Evolutionary conservation across 2,797 vertebrate species (phyloP).

Genomic region (Acipenser oxyrinchus): DNA sequence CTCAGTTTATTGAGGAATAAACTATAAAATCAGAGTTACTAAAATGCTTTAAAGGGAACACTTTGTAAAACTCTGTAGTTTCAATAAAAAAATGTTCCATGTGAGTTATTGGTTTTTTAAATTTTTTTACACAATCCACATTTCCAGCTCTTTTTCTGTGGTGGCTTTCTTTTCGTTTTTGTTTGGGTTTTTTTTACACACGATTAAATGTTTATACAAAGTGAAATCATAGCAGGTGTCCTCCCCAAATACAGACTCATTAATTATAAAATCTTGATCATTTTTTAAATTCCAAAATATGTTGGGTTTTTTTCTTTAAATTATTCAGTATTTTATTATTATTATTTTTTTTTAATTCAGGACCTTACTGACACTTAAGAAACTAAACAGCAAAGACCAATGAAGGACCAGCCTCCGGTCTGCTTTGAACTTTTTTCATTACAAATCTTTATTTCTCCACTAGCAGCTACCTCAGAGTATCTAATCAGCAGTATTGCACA

Average conservation of each 20-base stretch:
- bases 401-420: slow-evolving; percentile 68
- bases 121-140: slow-evolving; percentile 54
- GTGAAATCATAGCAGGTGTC: slow-evolving; percentile 53
- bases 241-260: slow-evolving; percentile 50
- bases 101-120: slow-evolving; percentile 25
- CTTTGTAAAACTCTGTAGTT: slow-evolving; percentile 63
- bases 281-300: slow-evolving; percentile 68
- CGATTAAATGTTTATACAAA: slow-evolving; percentile 71
- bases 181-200: slow-evolving; percentile 49
- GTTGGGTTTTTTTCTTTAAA: slow-evolving; percentile 21
- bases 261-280: slow-evolving; percentile 71
- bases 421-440: slow-evolving; percentile 35
- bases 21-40: slow-evolving; percentile 73
- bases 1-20: slow-evolving; percentile 38
- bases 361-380: slow-evolving; percentile 61
- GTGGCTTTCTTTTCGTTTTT: slow-evolving; percentile 49
- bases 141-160: slow-evolving; percentile 46
- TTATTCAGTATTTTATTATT: background rate
- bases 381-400: slow-evolving; percentile 64
- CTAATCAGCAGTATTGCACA: slow-evolving; percentile 64
- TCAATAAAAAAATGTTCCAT: slow-evolving; percentile 39
- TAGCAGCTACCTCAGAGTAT: slow-evolving; percentile 66
- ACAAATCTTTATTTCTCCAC: slow-evolving; percentile 26
- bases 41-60: slow-evolving; percentile 68
- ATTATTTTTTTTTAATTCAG: slow-evolving; percentile 53